Percentiles rank a stretch among this genome's conserved stretches.
Evolutionary conservation across 1,140 invertebrate genomes (phyloP).

Genomic region (Lepidurus apus): DNA sequence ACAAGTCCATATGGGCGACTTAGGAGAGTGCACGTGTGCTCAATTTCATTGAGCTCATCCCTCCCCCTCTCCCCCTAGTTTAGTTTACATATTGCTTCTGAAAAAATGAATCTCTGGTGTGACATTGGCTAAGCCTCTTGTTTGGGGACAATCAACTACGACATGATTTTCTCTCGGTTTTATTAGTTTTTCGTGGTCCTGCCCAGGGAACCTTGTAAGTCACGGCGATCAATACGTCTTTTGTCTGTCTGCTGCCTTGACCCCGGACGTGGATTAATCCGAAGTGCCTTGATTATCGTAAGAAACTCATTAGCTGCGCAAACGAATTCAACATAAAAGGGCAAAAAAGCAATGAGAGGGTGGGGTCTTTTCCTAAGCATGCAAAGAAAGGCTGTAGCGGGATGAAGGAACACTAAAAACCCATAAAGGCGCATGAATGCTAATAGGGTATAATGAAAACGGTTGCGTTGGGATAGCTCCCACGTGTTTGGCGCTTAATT

Average conservation of each 20-base stretch:
- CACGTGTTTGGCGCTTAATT: constrained; percentile 14
- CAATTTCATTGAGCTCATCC: not conserved
- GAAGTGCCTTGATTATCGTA: not conserved
- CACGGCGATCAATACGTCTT: constrained; percentile 7
- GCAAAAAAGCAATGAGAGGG: not conserved
- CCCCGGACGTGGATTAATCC: constrained; percentile 2
- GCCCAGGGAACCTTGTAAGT: not conserved
- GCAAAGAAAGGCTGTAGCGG: not conserved
- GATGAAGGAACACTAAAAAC: not conserved
- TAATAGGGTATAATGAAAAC: constrained; percentile 16
- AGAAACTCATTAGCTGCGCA: constrained; percentile 5
- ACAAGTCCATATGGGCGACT: constrained; percentile 14
- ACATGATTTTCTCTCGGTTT: not conserved
- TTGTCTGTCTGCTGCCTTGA: constrained; percentile 14
- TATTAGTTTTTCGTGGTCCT: not conserved
- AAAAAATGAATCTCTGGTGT: not conserved
- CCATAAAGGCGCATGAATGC: constrained; percentile 4
- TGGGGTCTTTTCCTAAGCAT: not conserved
- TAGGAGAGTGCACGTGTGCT: constrained; percentile 16
- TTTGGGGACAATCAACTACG: no score
- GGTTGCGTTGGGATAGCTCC: constrained; percentile 13
- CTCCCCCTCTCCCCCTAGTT: not conserved
- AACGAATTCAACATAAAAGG: constrained; percentile 9
- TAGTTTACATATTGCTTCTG: not conserved
- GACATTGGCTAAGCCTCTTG: no score